Base-by-base conservation (phyloP, 2,797 vertebrate genomes). In the Sebastes ruberrimus region DNA sequence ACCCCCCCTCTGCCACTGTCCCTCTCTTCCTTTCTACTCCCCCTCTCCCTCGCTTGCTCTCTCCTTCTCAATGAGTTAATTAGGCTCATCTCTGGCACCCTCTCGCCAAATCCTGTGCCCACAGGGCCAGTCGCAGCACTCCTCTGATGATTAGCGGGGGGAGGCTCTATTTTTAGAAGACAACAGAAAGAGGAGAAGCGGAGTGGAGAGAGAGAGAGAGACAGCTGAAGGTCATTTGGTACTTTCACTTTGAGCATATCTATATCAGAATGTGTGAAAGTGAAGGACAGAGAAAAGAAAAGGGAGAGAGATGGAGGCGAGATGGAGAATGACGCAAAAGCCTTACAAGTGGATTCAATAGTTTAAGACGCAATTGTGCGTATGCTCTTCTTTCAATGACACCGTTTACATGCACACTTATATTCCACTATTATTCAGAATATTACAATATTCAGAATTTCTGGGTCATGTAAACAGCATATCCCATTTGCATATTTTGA, bases 151-250 rank as follows among this genome's bases (percentile, higher is more conserved):
- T 94, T 93, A 88, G 88, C 74, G 60, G 65, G 62, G 72, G 27
- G 7, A 23, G 38, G 86, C 88, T 85, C 90, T 96, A 96, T 96
- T 96, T 96, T 94, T 95, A 95, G 96, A 94, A 94, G 94, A 94
- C 93, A 93, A 93, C 89, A 93, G 90, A 94, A 91, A 92, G 81
- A 90, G 91, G 84, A 90, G 92, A 93, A 91, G 89, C 81, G 3
- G 28, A 82, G 76, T 68, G 35, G 86, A 56, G 68, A 72, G 88
- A 91, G 88, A 91, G 35, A 38, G 87, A 91, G 89, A 93, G 89
- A 94, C 91, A 92, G 94, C 89, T 94, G 96, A 97, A 97, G 96
- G 95, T 96, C 95, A 96, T 92, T 89, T 83, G 90, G 77, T 84
- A 72, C 72, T 86, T 90, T 90, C 59, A 79, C 73, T 88, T 71